Evolutionary conservation across 2,797 vertebrate genomes (phyloP), one percentile per base, ranked within the genome.

Genomic region (Malurus leucopterus): DNA sequence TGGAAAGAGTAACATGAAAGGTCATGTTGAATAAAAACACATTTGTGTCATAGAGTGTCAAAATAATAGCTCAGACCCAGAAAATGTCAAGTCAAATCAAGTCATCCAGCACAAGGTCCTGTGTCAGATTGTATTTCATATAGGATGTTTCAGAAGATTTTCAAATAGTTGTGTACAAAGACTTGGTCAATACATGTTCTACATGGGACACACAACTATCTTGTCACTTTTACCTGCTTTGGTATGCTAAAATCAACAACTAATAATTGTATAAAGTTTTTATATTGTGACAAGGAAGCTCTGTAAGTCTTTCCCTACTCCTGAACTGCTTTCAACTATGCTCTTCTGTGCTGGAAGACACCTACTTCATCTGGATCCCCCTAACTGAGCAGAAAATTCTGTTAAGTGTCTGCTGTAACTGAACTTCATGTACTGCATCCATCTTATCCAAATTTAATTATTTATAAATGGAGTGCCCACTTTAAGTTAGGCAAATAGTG

Each of bases 51-150:
- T 29, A 34, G 11, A 64, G 54, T 41, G 68, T 92, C 74, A 89
- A 81, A 89, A 80, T 58, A 36, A 84, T 86, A 89, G 62, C 51
- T 71, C 55, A 88, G 59, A 74, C 5, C 7, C 63, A 51, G 77
- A 44, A 88, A 81, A 65, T 9, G 77, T 75, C 93, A 91, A 84
- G 44, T 92, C 67, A 89, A 78, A 93, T 93, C 47, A 91, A 65
- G 26, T 88, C 57, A 88, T 81, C 51, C 8, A 23, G 7, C 44
- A 26, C 67, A 50, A 72, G 47, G 74, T 81, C 50, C 69, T 53
- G 3, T 24, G 19, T 61, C 50, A 12, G 29, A 50, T 5, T n/a
- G 32, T 44, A 59, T 86, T 70, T 88, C 10, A 6, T 13, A 47
- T 18, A 0, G 5, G 55, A 62, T 15, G 27, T 69, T 89, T 41